These are phyloP conservation scores for Gymnocheta viridis DNA, from an alignment of 2,888 invertebrate genomes.

Conservation along the genomic window DNA sequence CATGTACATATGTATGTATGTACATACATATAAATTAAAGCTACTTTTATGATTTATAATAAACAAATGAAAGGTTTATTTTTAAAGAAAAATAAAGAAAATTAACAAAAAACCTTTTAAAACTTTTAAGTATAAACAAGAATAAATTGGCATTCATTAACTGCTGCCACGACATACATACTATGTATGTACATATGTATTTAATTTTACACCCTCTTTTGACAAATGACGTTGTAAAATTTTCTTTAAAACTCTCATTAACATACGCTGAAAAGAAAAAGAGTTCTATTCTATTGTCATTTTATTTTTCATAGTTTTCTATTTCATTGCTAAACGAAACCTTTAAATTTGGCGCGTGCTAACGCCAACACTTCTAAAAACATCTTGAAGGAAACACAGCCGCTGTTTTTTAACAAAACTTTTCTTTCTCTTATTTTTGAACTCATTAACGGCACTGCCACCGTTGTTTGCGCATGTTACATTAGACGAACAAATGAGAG, in stretches of 20 bases:
- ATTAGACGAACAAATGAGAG: slow-evolving; percentile 34
- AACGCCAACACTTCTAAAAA: slow-evolving; percentile 64
- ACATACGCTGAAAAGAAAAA: slow-evolving; percentile 32
- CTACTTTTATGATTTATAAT: too few relatives aligned
- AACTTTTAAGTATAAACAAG: background rate
- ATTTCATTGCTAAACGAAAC: slow-evolving; percentile 12
- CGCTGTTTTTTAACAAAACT: slow-evolving; percentile 28
- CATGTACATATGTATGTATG: too few relatives aligned
- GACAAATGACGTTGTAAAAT: slow-evolving; percentile 31
- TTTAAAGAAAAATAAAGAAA: background rate
- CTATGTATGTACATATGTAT: too few relatives aligned
- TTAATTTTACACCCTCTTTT: slow-evolving; percentile 25
- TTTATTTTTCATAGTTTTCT: slow-evolving; percentile 5
- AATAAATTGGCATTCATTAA: background rate
- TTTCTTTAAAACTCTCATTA: slow-evolving; percentile 45
- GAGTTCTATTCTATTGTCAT: slow-evolving; percentile 39
- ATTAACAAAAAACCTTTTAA: background rate
- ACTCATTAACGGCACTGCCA: slow-evolving; percentile 33
- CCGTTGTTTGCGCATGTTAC: slow-evolving; percentile 14
- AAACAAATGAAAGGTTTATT: too few relatives aligned
- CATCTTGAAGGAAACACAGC: slow-evolving; percentile 56
- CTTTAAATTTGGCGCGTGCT: slow-evolving; percentile 62
- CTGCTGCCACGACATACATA: background rate
- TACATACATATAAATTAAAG: too few relatives aligned
- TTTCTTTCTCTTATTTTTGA: slow-evolving; percentile 14